Evolutionary conservation across 2,797 vertebrate species (phyloP).

Genomic region (Schizopygopsis pylzovi): DNA sequence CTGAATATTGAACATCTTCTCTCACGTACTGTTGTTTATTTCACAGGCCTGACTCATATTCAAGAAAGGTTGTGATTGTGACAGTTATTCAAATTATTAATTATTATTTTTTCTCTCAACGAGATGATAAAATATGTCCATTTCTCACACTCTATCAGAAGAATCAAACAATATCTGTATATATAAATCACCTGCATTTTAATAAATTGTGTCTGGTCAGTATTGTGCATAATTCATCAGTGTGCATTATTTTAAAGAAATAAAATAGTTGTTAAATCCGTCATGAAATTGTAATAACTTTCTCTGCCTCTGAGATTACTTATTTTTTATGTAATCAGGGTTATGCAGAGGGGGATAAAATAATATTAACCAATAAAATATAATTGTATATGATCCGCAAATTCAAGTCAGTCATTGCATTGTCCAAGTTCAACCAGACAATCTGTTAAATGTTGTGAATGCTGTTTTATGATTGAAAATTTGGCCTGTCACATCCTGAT

Average conservation of each 20-base stretch:
- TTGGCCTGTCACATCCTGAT: not conserved
- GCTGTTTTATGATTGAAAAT: not conserved
- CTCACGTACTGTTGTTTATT: not conserved
- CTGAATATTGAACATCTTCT: constrained; percentile 37
- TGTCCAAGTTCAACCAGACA: not conserved
- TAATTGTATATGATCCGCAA: not conserved
- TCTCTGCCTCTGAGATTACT: not conserved
- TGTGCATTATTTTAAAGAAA: not conserved
- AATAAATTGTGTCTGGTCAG: not conserved
- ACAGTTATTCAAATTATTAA: constrained; percentile 12
- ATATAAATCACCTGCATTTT: not conserved
- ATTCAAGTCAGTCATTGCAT: not conserved
- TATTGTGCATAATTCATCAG: not conserved
- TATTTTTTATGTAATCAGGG: too few species aligned
- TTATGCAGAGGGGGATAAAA: not conserved
- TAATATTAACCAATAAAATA: not conserved
- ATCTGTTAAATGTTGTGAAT: not conserved
- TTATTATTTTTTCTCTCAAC: constrained; percentile 35
- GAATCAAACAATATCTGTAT: not conserved
- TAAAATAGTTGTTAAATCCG: not conserved
- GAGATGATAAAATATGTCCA: not conserved
- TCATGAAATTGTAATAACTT: not conserved
- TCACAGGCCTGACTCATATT: not conserved
- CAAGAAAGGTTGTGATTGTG: constrained; percentile 18
- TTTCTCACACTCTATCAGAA: not conserved